Conservation (phyloP, 2,888 invertebrate species). For the Eristalis intricaria region DNA sequence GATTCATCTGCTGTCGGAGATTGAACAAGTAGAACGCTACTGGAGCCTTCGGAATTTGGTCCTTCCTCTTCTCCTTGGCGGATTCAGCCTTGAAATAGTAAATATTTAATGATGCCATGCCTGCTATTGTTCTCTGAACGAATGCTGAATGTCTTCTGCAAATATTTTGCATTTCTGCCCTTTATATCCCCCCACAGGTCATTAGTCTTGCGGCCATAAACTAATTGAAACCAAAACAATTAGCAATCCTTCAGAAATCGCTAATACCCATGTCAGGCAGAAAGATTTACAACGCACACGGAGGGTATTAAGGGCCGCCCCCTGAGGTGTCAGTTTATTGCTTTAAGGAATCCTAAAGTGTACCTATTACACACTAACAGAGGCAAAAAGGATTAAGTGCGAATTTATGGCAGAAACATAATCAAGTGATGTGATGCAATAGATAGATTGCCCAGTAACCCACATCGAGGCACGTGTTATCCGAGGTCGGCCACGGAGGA, state of each 20-base stretch:
- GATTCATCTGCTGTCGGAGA: not conserved
- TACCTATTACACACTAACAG: not conserved
- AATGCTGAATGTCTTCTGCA: not conserved
- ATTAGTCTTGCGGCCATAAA: constrained; percentile 1
- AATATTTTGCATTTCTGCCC: not conserved
- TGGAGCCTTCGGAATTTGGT: not conserved
- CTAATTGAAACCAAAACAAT: not conserved
- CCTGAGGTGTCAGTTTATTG: constrained; percentile 23
- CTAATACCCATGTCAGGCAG: not conserved
- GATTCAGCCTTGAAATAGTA: not conserved
- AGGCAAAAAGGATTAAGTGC: constrained; percentile 11
- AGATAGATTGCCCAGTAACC: constrained; percentile 4
- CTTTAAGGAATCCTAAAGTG: not conserved
- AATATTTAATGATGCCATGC: not conserved
- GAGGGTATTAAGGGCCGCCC: not conserved
- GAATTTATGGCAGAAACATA: not conserved
- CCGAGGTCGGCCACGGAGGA: not conserved
- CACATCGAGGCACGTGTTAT: constrained; percentile 17
- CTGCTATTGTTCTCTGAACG: not conserved
- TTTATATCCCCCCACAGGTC: not conserved
- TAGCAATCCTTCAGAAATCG: not conserved
- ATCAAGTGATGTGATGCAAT: constrained; percentile 14
- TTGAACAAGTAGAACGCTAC: not conserved
- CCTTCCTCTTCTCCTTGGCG: not conserved
- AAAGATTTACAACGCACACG: constrained; percentile 14